Base-by-base conservation (phyloP, 2,113 vertebrate species). In the Calidris pygmaea region DNA sequence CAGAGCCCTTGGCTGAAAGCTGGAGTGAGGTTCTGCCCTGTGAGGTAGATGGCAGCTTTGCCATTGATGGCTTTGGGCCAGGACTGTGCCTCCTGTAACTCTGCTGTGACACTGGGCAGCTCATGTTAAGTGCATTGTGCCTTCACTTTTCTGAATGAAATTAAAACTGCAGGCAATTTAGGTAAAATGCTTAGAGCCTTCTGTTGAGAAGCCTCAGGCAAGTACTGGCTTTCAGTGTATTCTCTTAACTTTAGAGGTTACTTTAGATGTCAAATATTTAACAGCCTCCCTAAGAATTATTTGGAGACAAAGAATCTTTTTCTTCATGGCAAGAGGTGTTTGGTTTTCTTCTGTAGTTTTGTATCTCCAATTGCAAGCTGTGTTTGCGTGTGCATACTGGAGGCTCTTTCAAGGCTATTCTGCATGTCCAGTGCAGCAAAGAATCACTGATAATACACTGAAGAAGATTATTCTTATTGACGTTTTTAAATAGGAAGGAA, bases 111-210 rank as follows among this genome's bases (percentile, higher is more conserved):
- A 4, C 35, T 5, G 34, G 32, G 70, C 47, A 62, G 60, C 15
- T 85, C 75, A 21, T 0, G 0, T 48, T 43, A 72, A 35, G 22
- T 67, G 21, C 0, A 0, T 7, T 68, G 21, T 56, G 27, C 34
- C 43, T 47, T 2, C 58, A 8, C 19, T 65, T 65, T 65, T 45
- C 24, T 55, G 37, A 5, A 55, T n/a, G 32, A 74, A 83, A 60
- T 6, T 20, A 47, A 80, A 90, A 81, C 35, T 67, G 35, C 26
- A 53, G 20, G 7, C 39, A 37, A 4, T 19, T 50, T 47, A 45
- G 12, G 19, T 82, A 39, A 86, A 93, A 68, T 0, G 0, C 60
- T 66, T 63, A 50, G 67, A 92, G 41, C 37, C 30, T 65, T 77
- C 63, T 84, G 18, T 37, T 75, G 34, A 65, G 35, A 45, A 59